A percentile compares a stretch with the other conserved stretches of the same genome.
Conservation (phyloP, 2,113 vertebrate genomes). For the Gambusia holbrooki region DNA sequence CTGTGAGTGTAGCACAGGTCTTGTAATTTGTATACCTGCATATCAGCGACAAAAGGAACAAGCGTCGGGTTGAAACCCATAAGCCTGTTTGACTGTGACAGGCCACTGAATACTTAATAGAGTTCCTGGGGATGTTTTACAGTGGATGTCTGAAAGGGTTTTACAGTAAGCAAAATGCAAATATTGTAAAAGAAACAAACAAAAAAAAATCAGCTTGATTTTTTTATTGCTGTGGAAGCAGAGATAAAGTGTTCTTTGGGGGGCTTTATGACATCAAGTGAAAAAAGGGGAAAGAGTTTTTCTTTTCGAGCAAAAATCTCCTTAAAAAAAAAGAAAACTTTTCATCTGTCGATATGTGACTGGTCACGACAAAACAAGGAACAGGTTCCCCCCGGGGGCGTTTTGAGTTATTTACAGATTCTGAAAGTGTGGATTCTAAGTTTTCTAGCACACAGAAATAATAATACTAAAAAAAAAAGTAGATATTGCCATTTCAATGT, state of each 20-base stretch:
- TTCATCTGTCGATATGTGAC: too few relatives aligned
- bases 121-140: conserved; percentile 41
- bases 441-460: too few relatives aligned
- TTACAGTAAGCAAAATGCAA: conserved; percentile 60
- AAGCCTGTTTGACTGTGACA: conserved; percentile 56
- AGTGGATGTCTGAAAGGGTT: conserved; percentile 22
- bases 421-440: too few relatives aligned
- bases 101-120: conserved; percentile 49
- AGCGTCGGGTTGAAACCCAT: conserved; percentile 53
- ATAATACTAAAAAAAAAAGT: too few relatives aligned
- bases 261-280: too few relatives aligned
- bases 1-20: conserved; percentile 34
- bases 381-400: too few relatives aligned
- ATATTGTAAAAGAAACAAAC: conserved; percentile 21
- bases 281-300: too few relatives aligned
- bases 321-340: too few relatives aligned
- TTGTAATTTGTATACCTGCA: conserved; percentile 66
- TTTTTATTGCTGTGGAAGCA: conserved; percentile 5
- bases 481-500: too few relatives aligned
- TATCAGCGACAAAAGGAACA: conserved; percentile 69
- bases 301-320: too few relatives aligned
- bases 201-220: conserved; percentile 21
- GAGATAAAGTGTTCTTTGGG: background rate
- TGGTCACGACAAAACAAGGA: too few relatives aligned
- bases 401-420: too few relatives aligned